Base-by-base conservation (phyloP, 2,113 vertebrate species). In the Entelurus aequoreus region DNA sequence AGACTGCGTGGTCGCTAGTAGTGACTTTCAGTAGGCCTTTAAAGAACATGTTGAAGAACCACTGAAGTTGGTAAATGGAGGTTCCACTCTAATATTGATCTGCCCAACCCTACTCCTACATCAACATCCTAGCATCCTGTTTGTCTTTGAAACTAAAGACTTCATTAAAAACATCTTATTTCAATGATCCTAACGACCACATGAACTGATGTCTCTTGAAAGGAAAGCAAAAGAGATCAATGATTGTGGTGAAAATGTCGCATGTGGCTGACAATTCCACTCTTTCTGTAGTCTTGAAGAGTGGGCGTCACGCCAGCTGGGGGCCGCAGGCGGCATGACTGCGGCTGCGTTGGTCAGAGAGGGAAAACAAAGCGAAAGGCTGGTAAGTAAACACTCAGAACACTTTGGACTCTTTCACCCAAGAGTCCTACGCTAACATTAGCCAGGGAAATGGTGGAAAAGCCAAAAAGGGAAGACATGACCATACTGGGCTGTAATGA, bases 401-500 rank as follows among this genome's bases (percentile, higher is more conserved):
- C 71, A 66, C 72, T 68, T 79, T 51, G 46, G 49, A 35, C 51
- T 12, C 42, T 1, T 1, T 46, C 19, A 12, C 5, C 8, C 21
- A n/a, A 49, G 55, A n/a, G 6, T 60, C 68, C 60, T 58, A 62
- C 15, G 19, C 46, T 42, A 61, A 62, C 61, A 62, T 79, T 14
- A 60, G 48, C 0, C 36, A 69, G 54, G 54, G 66, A 77, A 78
- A 84, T 83, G 77, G 77, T 77, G 79, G 78, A 84, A 85, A 85
- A 86, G 64, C 81, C 83, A 85, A 86, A 82, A 9, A 79, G 85
- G 84, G 84, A 84, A 73, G 79, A 87, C 87, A 86, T 83, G 85
- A 88, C 86, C 87, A 77, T 79, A 84, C 79, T 62, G 69, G 3
- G 66, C 75, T 62, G 82, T 90, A 87, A 90, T 88, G 89, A 89